Base-by-base conservation (phyloP, 2,113 vertebrate species). In the Sisor rabdophorus region DNA sequence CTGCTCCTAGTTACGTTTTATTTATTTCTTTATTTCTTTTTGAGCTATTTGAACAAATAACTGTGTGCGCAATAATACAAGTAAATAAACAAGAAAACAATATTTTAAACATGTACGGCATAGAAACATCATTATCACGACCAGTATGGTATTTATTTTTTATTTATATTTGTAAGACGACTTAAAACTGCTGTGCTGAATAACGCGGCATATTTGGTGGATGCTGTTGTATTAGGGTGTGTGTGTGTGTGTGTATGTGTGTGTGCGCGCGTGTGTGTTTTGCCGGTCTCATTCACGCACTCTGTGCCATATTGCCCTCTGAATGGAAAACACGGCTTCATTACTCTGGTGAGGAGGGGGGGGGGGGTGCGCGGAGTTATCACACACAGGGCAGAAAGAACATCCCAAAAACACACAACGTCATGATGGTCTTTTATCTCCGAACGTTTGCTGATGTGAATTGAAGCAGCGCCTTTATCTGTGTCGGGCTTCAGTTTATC, bases 261-360 rank as follows among this genome's bases (percentile, higher is more conserved):
- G 55, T 58, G 55, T 58, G 22, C 26, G 52, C 8, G 16, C 8
- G 54, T 22, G 20, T 55, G 54, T 22, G 19, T 54, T 19, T 13
- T 58, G 24, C 24, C 10, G 16, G 10, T 61, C 30, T 11, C 59
- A 16, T 17, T 61, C 28, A 17, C 17, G 17, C 30, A 20, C 59
- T 24, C 30, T n/a, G 61, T 64, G 20, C 61, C 61, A n/a, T n/a
- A 64, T n/a, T 64, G 32, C 61, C 2, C 61, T 44, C 20, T 64
- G 3, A 15, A 64, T 13, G 32, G 30, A n/a, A 36, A 36, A 63
- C 60, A 4, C 19, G 16, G 17, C 30, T 40, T 63, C 19, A 40
- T 36, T 40, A 19, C 17, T 4, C 59, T 19, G 59, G 16, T 2
- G 16, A 16, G 28, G 32, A 8, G 10, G 17, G 16, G 10, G 20